Base-by-base conservation (phyloP, 2,113 vertebrate genomes). In the Arvicanthis niloticus region DNA sequence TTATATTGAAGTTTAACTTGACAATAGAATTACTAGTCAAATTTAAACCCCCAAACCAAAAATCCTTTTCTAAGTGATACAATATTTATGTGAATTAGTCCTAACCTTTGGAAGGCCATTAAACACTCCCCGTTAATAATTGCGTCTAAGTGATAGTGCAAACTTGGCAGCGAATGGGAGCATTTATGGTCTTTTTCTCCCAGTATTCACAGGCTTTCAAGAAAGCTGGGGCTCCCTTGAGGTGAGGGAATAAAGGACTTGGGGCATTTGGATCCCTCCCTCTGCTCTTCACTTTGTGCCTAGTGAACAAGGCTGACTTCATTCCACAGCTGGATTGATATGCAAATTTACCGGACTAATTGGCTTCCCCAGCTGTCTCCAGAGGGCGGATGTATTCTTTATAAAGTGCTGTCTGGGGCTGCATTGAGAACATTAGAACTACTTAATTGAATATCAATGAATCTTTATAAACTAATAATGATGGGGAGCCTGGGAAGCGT, bases 391-490 rank as follows among this genome's bases (percentile, higher is more conserved):
- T 97, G 95, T 97, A 98, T 98, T 98, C 98, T 98, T 97, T 98
- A 97, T 98, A 88, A 98, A 98, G 92, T 96, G 95, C 88, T 96
- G 97, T 97, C 96, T 98, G 92, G 0, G 93, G 78, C 92, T 95
- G 91, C 92, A 96, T 87, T 96, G 96, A 97, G 98, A 98, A 98
- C 97, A 93, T 97, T 98, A 96, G 87, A 96, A 96, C 96, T 97
- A 97, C 94, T 98, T 98, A 96, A 97, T 91, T 97, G 97, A 98
- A 98, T 98, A 98, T 97, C 97, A 98, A 98, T 98, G 97, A 98
- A 97, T 97, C 96, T 96, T 97, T 70, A 96, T 96, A 82, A 97
- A 94, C 97, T 95, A 98, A 96, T 98, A 97, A 96, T 96, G 96
- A 96, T 86, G 60, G 93, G 88, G 96, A 96, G 88, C 93, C 96